A percentile compares a stretch with the other conserved stretches of the same genome.
Evolutionary conservation across 2,113 vertebrate genomes (phyloP).

Genomic region (Gadus macrocephalus): DNA sequence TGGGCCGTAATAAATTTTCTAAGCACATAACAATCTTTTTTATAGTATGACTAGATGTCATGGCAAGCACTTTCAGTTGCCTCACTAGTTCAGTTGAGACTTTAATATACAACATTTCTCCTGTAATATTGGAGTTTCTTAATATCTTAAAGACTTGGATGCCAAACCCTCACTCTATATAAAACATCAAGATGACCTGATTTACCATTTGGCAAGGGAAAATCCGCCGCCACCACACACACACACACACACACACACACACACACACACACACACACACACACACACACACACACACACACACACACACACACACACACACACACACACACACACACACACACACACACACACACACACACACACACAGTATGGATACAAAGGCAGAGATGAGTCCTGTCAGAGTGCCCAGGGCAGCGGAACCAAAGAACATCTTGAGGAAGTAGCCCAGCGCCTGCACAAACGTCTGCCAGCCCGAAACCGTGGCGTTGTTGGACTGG

Average conservation of each 20-base stretch:
- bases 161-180: too few relatives aligned
- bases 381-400: constrained; percentile 96
- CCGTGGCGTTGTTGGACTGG: constrained; percentile 81
- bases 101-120: too few relatives aligned
- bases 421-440: constrained; percentile 98
- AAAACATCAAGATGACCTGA: too few relatives aligned
- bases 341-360: constrained; percentile 3
- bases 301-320: neutral
- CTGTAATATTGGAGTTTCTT: too few relatives aligned
- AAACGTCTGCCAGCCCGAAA: constrained; percentile 93
- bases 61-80: too few relatives aligned
- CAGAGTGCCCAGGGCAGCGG: constrained; percentile 92
- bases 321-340: neutral
- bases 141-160: too few relatives aligned
- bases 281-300: neutral
- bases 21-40: too few relatives aligned
- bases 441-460: constrained; percentile 92
- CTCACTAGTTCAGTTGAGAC: too few relatives aligned
- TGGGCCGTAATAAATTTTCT: too few relatives aligned
- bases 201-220: neutral
- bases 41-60: too few relatives aligned
- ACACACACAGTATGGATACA: constrained; percentile 79
- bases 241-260: neutral
- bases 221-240: neutral
- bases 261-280: neutral